Base-by-base conservation (phyloP, 2,797 vertebrate species). In the Mus minutoides region DNA sequence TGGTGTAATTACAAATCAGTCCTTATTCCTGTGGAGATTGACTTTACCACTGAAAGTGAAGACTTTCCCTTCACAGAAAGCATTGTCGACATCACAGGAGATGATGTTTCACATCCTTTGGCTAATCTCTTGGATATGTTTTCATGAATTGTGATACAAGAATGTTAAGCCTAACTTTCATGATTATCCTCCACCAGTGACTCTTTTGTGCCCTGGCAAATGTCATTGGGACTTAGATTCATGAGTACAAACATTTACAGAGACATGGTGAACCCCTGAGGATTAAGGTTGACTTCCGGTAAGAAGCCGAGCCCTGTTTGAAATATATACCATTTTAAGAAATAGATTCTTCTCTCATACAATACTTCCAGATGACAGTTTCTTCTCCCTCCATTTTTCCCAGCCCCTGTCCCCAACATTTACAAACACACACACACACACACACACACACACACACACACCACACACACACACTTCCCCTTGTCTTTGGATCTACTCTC, bases 151-250 rank as follows among this genome's bases (percentile, higher is more conserved):
- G 43, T 82, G 34, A 75, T 75, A 10, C 26, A 85, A 6, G 46
- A 71, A 95, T 92, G 37, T 75, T 88, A 95, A 94, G 86, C 16
- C 37, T 31, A 62, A 21, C 40, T 91, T 95, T 91, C 62, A 31
- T 92, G 83, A 83, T 22, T 77, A 88, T 89, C 75, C 88, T 21
- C 85, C 78, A 95, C 17, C 84, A 34, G 12, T 26, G 73, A 94
- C 67, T 93, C 91, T 46, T 94, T 90, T 91, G 83, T 94, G 71
- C 87, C 80, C 77, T 97, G 92, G 56, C 54, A 94, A 84, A 84
- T 84, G 71, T 95, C 84, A 71, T 3, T 34, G 77, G 88, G 90
- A 49, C n/a, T 96, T 95, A 84, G 58, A 84, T 0, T 90, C n/a
- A 88, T 91, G n/a, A 91, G 46, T 58, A 85, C 71, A 58, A 93